Evolutionary conservation across 1,140 invertebrate genomes (phyloP), one percentile per base, ranked within the genome.

Genomic region (Steinernema feltiae): DNA sequence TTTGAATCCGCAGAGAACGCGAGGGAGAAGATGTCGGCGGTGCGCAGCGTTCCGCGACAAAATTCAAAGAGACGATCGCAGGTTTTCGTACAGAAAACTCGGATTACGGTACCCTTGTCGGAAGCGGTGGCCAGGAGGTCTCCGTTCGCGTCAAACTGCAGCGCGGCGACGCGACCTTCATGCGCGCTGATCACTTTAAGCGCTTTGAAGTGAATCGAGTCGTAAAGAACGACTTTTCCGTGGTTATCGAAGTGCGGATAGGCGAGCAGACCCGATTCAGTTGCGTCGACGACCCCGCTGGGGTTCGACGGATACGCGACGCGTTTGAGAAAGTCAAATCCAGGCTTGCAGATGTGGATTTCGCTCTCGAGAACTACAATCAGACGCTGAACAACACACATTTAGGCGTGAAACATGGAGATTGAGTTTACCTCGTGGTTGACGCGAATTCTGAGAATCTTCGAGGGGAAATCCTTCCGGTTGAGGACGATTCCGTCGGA

Each of bases 281-380:
- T 92, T 77, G 90, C 90, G 74, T 94, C 94, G 89, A 94, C 94
- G 41, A 99, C 88, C 12, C 97, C 97, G 81, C 90, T 89, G 31
- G 92, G 92, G 89, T 99, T 99, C 48, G 93, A 92, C 73, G 97
- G 97, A 71, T 95, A 98, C 87, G 98, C 96, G 79, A 94, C 90
- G 85, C 99, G 98, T 72, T 94, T 98, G 87, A 99, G 97, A 79
- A 98, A 89, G 30, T 80, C 35, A 88, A 95, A 97, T 96, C 99
- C 98, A 87, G 98, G 95, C 69, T 93, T 90, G 80, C 99, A 97
- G 89, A 97, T 98, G 89, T 99, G 96, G 85, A 99, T 97, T 87
- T 97, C 97, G 73, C 99, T 89, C 73, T 93, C 94, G 87, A 98
- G 96, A n/a, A n/a, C 88, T 98, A 95, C 81, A 98, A 99, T 92